These are phyloP conservation scores for Magallana gigas DNA, from an alignment of 1,140 invertebrate species.

Conservation along the genomic window DNA sequence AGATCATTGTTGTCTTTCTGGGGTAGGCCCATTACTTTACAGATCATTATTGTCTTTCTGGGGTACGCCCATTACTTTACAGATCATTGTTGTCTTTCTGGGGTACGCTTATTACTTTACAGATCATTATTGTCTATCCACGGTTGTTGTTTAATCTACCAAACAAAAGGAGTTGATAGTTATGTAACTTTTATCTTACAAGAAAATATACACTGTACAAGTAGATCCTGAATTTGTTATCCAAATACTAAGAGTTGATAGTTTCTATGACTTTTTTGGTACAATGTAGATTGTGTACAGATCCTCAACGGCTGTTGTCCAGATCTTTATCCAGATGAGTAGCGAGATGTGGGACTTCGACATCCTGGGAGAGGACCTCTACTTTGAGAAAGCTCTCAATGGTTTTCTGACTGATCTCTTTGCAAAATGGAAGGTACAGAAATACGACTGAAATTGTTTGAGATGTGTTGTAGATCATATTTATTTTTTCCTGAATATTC, in stretches of 20 bases:
- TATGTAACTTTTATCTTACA: no score
- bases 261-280: no score
- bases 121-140: no score
- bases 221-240: no score
- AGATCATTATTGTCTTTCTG: no score
- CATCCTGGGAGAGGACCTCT: constrained; percentile 95
- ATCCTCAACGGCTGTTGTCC: constrained; percentile 97
- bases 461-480: background rate
- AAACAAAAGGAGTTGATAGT: no score
- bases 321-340: constrained; percentile 98
- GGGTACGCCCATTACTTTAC: constrained; percentile 81
- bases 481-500: no score
- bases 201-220: no score
- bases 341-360: constrained; percentile 99
- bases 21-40: constrained; percentile 81
- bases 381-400: constrained; percentile 95
- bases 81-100: no score
- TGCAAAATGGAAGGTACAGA: constrained; percentile 93
- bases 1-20: no score
- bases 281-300: constrained; percentile 90
- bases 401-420: constrained; percentile 98
- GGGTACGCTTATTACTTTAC: constrained; percentile 81
- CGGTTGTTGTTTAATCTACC: no score
- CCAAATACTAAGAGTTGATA: no score
- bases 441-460: background rate